A percentile compares a stretch with the other conserved stretches of the same genome.
phyloP scores from a whole-genome alignment of 2,113 vertebrate species.

The Platanista minor region DNA sequence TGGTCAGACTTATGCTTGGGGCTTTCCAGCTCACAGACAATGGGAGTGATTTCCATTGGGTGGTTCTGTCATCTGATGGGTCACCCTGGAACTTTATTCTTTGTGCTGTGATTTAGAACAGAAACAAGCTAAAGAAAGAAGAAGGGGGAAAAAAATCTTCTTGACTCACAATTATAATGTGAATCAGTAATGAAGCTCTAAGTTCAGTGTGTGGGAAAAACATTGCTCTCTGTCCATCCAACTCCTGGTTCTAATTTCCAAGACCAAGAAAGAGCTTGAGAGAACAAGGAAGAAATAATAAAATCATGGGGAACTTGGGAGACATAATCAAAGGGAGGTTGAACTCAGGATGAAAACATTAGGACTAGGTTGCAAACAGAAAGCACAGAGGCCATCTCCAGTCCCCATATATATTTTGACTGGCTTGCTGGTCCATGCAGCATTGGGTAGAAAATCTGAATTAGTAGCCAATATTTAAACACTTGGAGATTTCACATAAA shows the following conservation, averaged over 20 bases:
- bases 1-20: constrained; percentile 44
- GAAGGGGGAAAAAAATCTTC: not conserved
- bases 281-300: constrained; percentile 46
- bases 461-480: constrained; percentile 27
- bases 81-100: constrained; percentile 54
- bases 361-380: not conserved
- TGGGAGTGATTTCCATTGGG: constrained; percentile 44
- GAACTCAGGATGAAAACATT: not conserved
- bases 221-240: not conserved
- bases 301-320: not conserved
- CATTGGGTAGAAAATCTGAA: constrained; percentile 23
- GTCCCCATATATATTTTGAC: not conserved
- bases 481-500: constrained; percentile 33
- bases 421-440: not conserved
- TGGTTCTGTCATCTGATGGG: constrained; percentile 53
- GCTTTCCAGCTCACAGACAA: constrained; percentile 49
- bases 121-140: constrained; percentile 60
- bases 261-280: constrained; percentile 23
- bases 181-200: constrained; percentile 27
- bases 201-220: constrained; percentile 35
- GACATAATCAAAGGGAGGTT: not conserved
- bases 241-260: constrained; percentile 58
- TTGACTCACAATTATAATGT: constrained; percentile 31
- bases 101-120: constrained; percentile 68
- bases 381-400: not conserved